Base-by-base conservation (phyloP, 2,113 vertebrate species). In the Erythrocebus patas region DNA sequence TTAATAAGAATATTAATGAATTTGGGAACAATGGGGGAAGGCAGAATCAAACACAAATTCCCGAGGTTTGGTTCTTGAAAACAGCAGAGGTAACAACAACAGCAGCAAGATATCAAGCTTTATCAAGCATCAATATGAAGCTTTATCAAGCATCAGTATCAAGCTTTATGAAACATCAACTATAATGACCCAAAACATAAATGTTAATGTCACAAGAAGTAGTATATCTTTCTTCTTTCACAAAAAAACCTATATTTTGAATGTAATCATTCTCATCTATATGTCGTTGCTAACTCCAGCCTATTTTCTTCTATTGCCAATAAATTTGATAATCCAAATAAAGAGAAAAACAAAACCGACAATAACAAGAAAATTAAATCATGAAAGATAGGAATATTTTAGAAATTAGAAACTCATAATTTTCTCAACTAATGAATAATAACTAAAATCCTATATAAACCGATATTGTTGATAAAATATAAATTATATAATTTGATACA, bases 1-100 rank as follows among this genome's bases (percentile, higher is more conserved):
- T 96, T 89, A 78, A 93, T 87, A 84, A 90, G 57, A 45, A 25
- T 70, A 91, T 72, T 81, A 76, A 43, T 57, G 76, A 88, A 89
- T 88, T 96, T 88, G 70, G 5, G 76, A 84, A 48, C 18, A 50
- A 66, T 14, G 6, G 59, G 5, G 13, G 87, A 75, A 50, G 20
- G 25, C 14, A 22, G 57, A 45, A 73, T 82, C 23, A 57, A 59
- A 73, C 23, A 82, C 1, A 70, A 75, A 30, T 45, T 88, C 79
- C 45, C 73, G 23, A 82, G 35, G 55, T 79, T 25, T 48, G 17
- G 72, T 52, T 93, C 50, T 45, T 89, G 35, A 83, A 90, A 96
- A 85, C 23, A 83, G 68, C n/a, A 90, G 35, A 30, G 32, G n/a
- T 48, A 78, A 30, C 38, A 27, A n/a, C n/a, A 35, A n/a, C n/a